Evolutionary conservation across 2,888 invertebrate species (phyloP), one percentile per base, ranked within the genome.

Genomic region (Heliconius erato): DNA sequence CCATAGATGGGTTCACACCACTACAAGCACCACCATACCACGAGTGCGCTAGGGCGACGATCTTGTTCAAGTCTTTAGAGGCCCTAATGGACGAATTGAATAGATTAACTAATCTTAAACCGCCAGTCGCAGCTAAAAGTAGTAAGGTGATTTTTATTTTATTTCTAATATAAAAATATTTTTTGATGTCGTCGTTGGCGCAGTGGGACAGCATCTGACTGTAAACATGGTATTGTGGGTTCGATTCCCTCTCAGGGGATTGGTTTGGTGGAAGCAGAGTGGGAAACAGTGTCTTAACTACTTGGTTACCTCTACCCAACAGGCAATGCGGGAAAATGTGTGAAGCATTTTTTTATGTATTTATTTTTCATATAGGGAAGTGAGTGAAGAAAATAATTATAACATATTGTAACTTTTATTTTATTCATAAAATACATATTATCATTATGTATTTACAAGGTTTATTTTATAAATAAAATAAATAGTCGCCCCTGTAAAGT

Each of bases 1-100:
- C 98, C 0, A 93, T 98, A 7, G 93, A 96, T 3, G 97, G 97
- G 0, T 98, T 96, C 89, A 93, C 95, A n/a, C 96, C 98, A 0
- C 91, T 98, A 0, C 98, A 98, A 93, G 94, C 92, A 0, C 90
- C 96, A 2, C 95, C 95, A 0, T 65, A 72, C 0, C 90, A 90
- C 0, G 94, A 95, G 12, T 93, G 94, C 85, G 84, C 87, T 0
- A 92, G 94, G 7, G 94, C 95, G 0, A 83, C 89, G 0, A 72
- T 94, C 0, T 89, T 96, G 16, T 93, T 95, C 87, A 94, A 92
- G 78, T 94, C 92, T 0, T 85, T 95, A 0, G 94, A 94, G 3
- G 91, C 92, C 0, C 82, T 95, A 12, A 84, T 95, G 0, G 93
- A 95, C 19, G 95, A 96, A 84, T 84, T 95, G 3, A 84, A 88